These are phyloP conservation scores for Nerophis ophidion DNA, from an alignment of 2,113 vertebrate genomes.

Conservation along the genomic window DNA sequence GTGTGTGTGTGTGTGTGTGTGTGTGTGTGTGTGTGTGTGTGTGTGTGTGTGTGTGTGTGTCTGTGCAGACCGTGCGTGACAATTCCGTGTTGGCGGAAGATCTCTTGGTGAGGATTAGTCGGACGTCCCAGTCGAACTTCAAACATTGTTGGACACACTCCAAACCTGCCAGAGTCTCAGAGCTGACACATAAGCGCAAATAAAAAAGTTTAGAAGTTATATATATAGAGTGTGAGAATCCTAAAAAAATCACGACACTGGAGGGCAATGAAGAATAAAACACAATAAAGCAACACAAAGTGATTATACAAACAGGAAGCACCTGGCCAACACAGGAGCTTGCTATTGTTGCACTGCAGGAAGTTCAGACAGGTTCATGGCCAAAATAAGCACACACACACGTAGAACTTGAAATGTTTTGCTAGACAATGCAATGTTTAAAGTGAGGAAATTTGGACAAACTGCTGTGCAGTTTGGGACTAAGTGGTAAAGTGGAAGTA, in stretches of 20 bases:
- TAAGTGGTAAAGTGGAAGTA: too few relatives aligned
- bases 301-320: neutral
- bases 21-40: constrained; percentile 9
- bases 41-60: constrained; percentile 25
- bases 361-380: too few relatives aligned
- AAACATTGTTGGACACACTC: constrained; percentile 90
- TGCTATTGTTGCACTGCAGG: too few relatives aligned
- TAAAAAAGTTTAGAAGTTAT: neutral
- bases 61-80: constrained; percentile 74
- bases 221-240: too few relatives aligned
- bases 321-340: neutral
- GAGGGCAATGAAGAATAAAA: neutral
- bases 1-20: constrained; percentile 19
- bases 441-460: too few relatives aligned
- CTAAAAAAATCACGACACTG: neutral
- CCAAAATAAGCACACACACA: too few relatives aligned
- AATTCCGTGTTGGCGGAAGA: constrained; percentile 72
- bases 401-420: too few relatives aligned
- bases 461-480: too few relatives aligned
- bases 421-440: too few relatives aligned
- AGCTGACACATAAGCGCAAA: constrained; percentile 57
- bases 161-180: constrained; percentile 82
- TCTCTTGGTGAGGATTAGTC: constrained; percentile 78
- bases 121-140: constrained; percentile 86
- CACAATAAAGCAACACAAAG: neutral